A percentile compares a stretch with the other conserved stretches of the same genome.
phyloP scores from a whole-genome alignment of 2,113 vertebrate species.

The Paracanthobrama guichenoti region DNA sequence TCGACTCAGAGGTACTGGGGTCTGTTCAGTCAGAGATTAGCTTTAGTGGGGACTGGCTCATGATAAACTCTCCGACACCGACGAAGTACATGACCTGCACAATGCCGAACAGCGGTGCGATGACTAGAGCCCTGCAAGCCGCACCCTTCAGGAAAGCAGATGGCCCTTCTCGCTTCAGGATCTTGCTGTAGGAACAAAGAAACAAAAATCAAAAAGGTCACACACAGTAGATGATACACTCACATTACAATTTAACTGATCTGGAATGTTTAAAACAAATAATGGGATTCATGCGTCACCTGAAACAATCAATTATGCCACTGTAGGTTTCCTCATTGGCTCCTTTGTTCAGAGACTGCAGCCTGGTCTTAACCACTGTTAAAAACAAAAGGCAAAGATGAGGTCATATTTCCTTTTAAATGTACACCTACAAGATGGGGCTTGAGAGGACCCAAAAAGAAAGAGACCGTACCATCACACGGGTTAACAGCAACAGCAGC shows the following conservation, averaged over 20 bases:
- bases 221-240: not conserved
- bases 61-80: constrained; percentile 78
- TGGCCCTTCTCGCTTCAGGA: constrained; percentile 77
- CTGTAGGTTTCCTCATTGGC: constrained; percentile 77
- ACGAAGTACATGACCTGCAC: constrained; percentile 83
- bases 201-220: not conserved
- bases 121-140: constrained; percentile 79
- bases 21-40: constrained; percentile 60
- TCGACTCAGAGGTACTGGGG: not conserved
- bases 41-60: constrained; percentile 69
- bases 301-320: constrained; percentile 77
- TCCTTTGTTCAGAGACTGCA: constrained; percentile 80
- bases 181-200: constrained; percentile 71
- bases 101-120: constrained; percentile 83
- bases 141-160: constrained; percentile 82
- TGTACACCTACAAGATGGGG: not conserved
- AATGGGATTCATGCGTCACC: constrained; percentile 56
- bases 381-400: not conserved
- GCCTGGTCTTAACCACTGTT: constrained; percentile 81
- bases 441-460: not conserved
- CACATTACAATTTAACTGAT: too few relatives aligned
- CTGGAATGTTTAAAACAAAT: not conserved
- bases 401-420: not conserved
- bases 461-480: constrained; percentile 72
- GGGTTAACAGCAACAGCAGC: constrained; percentile 80